These are phyloP conservation scores for Mycetomoellerius zeteki DNA, from an alignment of 1,140 invertebrate species.

Conservation along the genomic window DNA sequence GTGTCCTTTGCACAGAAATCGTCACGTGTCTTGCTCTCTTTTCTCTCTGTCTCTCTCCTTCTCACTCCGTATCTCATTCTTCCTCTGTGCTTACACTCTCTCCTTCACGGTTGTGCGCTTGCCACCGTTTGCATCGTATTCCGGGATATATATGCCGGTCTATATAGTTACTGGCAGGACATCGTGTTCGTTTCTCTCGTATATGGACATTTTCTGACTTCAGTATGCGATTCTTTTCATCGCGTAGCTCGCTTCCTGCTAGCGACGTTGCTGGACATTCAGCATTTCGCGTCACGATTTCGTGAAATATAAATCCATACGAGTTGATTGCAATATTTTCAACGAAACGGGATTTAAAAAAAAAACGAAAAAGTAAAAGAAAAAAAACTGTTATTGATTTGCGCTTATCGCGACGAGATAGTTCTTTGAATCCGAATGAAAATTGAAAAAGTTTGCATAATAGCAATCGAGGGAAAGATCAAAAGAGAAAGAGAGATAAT, in stretches of 20 bases:
- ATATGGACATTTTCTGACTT: constrained; percentile 57
- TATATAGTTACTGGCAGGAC: constrained; percentile 13
- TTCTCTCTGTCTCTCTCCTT: neutral
- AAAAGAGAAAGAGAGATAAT: constrained; percentile 11
- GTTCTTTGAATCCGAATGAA: neutral
- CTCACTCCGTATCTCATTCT: too few species aligned
- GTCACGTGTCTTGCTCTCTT: constrained; percentile 56
- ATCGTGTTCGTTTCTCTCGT: constrained; percentile 16
- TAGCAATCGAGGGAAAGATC: neutral
- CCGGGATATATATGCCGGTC: constrained; percentile 22
- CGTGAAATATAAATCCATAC: constrained; percentile 15
- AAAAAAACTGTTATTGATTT: neutral
- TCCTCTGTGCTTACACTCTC: neutral
- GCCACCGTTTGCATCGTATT: constrained; percentile 38
- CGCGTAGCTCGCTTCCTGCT: constrained; percentile 65
- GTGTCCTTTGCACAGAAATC: constrained; percentile 56
- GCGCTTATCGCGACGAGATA: neutral
- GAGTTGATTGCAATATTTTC: neutral
- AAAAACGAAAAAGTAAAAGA: neutral
- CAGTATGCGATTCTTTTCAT: constrained; percentile 67
- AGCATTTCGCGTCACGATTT: neutral
- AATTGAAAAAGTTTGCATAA: neutral
- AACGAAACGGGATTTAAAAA: constrained; percentile 66
- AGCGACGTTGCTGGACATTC: neutral
- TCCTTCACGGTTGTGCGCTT: constrained; percentile 15